Evolutionary conservation across 37 sponge, comb jelly and placozoan species (phyloP).

Genomic region (Agelas oroides): DNA sequence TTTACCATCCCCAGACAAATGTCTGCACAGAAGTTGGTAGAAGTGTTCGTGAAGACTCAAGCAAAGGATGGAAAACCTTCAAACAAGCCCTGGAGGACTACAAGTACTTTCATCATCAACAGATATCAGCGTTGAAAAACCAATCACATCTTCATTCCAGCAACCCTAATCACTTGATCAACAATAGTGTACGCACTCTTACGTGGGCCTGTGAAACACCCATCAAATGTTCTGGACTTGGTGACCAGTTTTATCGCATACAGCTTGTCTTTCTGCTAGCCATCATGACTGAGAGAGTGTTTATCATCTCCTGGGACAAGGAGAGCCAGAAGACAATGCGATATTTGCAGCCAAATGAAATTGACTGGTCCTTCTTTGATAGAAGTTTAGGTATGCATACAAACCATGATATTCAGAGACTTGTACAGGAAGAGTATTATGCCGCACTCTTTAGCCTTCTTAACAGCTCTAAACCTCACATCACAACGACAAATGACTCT

Average conservation of each 20-base stretch:
- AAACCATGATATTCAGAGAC: not conserved
- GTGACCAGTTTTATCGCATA: slow-evolving; percentile 38
- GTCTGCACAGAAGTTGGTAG: too few species aligned
- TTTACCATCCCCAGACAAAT: too few species aligned
- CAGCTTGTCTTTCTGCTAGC: slow-evolving; percentile 20
- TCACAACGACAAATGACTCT: too few species aligned
- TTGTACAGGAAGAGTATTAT: not conserved
- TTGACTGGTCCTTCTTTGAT: slow-evolving; percentile 37
- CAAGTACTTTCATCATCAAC: too few species aligned
- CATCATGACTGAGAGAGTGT: slow-evolving; percentile 25
- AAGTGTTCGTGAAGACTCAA: too few species aligned
- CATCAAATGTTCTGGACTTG: slow-evolving; percentile 31
- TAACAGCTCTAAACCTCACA: not conserved
- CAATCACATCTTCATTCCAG: too few species aligned
- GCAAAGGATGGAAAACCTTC: too few species aligned
- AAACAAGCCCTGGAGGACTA: too few species aligned
- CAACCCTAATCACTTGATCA: too few species aligned
- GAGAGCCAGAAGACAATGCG: not conserved
- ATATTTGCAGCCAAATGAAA: slow-evolving; percentile 22
- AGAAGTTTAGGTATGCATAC: not conserved
- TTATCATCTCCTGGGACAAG: slow-evolving; percentile 39
- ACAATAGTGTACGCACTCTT: slow-evolving; percentile 22
- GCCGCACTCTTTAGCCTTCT: not conserved
- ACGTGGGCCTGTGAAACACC: slow-evolving; percentile 37
- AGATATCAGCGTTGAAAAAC: too few species aligned